Evolutionary conservation across 2,113 vertebrate genomes (phyloP).

Genomic region (Eclectus roratus): DNA sequence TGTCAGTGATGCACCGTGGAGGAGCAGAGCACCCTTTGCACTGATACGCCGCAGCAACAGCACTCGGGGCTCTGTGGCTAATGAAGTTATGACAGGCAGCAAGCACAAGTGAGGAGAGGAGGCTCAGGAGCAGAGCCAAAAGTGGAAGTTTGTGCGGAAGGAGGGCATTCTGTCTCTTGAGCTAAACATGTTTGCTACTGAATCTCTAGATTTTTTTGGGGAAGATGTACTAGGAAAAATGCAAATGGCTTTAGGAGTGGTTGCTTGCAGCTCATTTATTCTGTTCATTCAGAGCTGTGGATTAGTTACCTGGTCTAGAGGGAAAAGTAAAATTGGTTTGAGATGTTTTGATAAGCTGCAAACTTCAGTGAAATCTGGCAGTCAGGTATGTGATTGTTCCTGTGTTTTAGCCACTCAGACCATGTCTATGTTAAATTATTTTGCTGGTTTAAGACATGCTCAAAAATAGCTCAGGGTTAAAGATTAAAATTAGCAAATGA

Average conservation of each 20-base stretch:
- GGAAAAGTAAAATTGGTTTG: neutral
- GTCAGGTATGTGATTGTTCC: neutral
- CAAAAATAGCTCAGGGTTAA: conserved; percentile 30
- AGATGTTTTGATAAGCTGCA: neutral
- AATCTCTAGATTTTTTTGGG: neutral
- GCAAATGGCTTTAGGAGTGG: neutral
- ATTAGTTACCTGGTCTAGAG: neutral
- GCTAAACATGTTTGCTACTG: neutral
- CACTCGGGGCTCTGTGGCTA: fast-evolving
- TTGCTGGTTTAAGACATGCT: neutral
- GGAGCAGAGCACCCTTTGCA: neutral
- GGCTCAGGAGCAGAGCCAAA: neutral
- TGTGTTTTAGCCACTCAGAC: neutral
- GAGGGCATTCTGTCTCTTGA: neutral
- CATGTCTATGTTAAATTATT: neutral
- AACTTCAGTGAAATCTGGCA: neutral
- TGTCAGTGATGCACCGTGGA: neutral
- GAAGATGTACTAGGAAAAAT: neutral
- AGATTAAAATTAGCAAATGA: conserved; percentile 33
- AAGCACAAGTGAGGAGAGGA: neutral
- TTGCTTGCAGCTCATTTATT: neutral
- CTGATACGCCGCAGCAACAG: fast-evolving
- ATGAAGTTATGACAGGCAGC: neutral
- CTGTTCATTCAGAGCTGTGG: neutral
- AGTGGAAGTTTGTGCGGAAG: neutral